Conservation (phyloP, 2,797 vertebrate species). For the Crotalus adamanteus region DNA sequence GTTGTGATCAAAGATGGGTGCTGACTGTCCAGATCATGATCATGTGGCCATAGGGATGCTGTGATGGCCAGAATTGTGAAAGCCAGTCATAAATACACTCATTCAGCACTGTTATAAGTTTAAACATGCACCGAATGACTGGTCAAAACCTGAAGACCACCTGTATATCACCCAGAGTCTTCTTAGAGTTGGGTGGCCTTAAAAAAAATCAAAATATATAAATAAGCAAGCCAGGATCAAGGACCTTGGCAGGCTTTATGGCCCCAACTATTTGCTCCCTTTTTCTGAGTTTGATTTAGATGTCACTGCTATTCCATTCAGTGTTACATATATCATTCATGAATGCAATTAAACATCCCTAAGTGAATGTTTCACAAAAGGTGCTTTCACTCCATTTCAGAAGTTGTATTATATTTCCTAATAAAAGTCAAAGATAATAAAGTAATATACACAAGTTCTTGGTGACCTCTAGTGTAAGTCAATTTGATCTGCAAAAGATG, state of each 20-base stretch:
- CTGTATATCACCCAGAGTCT: background rate
- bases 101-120: background rate
- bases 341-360: slow-evolving; percentile 44
- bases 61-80: background rate
- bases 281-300: background rate
- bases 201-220: background rate
- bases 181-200: background rate
- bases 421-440: slow-evolving; percentile 58
- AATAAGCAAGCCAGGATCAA: background rate
- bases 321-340: slow-evolving; percentile 2
- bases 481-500: slow-evolving; percentile 35
- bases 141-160: background rate
- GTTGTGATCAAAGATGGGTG: background rate
- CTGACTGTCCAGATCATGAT: background rate
- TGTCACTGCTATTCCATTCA: slow-evolving; percentile 34
- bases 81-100: background rate
- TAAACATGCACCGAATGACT: background rate
- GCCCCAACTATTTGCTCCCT: background rate
- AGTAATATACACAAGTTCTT: slow-evolving; percentile 41
- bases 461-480: slow-evolving; percentile 32
- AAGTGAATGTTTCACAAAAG: slow-evolving; percentile 29
- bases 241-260: background rate
- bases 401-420: slow-evolving; percentile 46
- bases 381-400: slow-evolving; percentile 32
- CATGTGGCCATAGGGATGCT: background rate